A percentile compares a stretch with the other conserved stretches of the same genome.
Conservation (phyloP, 2,797 vertebrate species). For the Bucorvus abyssinicus region DNA sequence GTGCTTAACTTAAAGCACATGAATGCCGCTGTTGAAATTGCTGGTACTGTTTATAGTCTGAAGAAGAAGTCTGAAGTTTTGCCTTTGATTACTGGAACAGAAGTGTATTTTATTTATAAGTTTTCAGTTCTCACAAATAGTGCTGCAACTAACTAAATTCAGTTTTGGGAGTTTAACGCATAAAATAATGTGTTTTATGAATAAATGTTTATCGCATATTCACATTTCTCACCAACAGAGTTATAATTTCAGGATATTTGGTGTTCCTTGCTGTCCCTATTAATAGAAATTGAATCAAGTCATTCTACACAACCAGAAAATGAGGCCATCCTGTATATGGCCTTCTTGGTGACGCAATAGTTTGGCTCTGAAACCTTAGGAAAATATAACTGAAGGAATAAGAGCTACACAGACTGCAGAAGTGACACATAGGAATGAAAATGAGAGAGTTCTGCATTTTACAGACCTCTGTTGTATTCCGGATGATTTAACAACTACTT, state of each 20-base stretch:
- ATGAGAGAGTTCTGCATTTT: background rate
- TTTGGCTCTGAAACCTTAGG: background rate
- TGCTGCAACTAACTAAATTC: background rate
- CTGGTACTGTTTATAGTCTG: background rate
- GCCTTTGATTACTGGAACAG: background rate
- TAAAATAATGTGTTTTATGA: background rate
- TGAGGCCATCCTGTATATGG: background rate
- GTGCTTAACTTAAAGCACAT: background rate
- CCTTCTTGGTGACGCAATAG: background rate
- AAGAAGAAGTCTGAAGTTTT: background rate
- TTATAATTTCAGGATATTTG: constrained; percentile 21
- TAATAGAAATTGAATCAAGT: background rate
- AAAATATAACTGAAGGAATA: constrained; percentile 1
- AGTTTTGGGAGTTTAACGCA: background rate
- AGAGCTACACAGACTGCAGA: background rate
- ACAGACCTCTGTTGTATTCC: background rate
- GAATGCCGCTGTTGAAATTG: background rate
- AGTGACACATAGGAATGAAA: background rate
- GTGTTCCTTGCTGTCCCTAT: background rate
- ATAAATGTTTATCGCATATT: background rate
- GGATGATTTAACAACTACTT: background rate
- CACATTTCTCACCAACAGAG: background rate
- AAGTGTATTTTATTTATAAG: background rate
- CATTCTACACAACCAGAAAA: background rate
- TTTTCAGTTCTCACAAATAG: background rate